Conservation (phyloP, 2,113 vertebrate genomes). For the Callipepla californica region DNA sequence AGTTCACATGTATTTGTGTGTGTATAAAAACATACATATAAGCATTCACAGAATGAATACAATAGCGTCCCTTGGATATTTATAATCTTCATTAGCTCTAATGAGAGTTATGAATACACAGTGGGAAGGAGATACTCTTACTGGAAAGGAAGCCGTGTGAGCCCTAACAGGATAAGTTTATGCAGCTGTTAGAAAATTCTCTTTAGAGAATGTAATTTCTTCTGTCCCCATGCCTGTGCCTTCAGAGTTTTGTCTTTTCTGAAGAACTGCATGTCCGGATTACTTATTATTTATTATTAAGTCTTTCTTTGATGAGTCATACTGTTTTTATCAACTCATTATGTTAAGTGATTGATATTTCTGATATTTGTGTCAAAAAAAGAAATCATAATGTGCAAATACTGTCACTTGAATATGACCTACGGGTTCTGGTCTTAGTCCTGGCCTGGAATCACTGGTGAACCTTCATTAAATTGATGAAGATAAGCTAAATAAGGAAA, state of each 20-base stretch:
- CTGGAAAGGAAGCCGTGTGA: constrained; percentile 31
- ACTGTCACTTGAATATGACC: fast-evolving
- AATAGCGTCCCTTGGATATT: neutral
- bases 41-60: neutral
- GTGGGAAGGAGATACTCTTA: constrained; percentile 9
- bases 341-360: neutral
- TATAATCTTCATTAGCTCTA: neutral
- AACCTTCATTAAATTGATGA: neutral
- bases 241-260: neutral
- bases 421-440: neutral
- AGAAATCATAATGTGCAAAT: neutral
- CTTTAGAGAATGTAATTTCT: neutral
- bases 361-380: neutral
- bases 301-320: neutral
- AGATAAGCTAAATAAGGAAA: neutral
- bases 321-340: neutral
- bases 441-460: neutral
- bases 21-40: neutral
- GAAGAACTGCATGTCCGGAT: neutral
- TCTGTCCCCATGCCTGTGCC: neutral
- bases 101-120: neutral
- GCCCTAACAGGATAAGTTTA: neutral
- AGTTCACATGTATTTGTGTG: neutral
- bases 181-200: neutral
- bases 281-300: neutral